These are phyloP conservation scores for Mimas tiliae DNA, from an alignment of 2,888 invertebrate genomes.

Conservation along the genomic window DNA sequence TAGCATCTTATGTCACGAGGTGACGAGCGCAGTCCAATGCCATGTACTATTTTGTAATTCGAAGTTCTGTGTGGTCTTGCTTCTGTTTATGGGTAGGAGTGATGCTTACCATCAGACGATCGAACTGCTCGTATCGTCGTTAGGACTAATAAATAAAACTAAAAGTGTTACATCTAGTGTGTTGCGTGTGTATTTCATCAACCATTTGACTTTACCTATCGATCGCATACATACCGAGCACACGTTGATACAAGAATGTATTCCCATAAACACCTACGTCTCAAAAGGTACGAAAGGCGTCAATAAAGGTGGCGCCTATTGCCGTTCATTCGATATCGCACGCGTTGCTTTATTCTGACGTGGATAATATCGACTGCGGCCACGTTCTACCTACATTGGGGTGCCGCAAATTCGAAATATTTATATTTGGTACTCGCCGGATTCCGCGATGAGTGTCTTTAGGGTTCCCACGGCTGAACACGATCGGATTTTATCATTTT, in stretches of 20 bases:
- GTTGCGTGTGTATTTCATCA: too few species aligned
- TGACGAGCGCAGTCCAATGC: too few species aligned
- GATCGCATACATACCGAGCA: neutral
- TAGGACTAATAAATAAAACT: too few species aligned
- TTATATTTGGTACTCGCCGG: conserved; percentile 56
- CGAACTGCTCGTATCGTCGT: too few species aligned
- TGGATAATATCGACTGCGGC: conserved; percentile 34
- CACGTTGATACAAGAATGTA: conserved; percentile 9
- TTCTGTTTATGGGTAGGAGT: too few species aligned
- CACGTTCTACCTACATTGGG: conserved; percentile 37
- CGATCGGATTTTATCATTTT: neutral
- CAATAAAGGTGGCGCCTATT: conserved; percentile 18
- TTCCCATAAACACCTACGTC: conserved; percentile 3
- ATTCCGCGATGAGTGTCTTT: conserved; percentile 40
- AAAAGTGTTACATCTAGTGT: too few species aligned
- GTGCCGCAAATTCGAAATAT: conserved; percentile 51
- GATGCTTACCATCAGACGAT: too few species aligned
- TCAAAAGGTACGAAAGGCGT: neutral
- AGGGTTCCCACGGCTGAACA: conserved; percentile 26
- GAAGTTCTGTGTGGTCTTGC: too few species aligned
- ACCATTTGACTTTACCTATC: neutral
- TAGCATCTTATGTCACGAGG: too few species aligned
- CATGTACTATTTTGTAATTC: too few species aligned
- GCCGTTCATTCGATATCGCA: conserved; percentile 19
- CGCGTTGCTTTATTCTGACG: conserved; percentile 7